Evolutionary conservation across 2,113 vertebrate species (phyloP), one percentile per base, ranked within the genome.

Genomic region (Acanthochromis polyacanthus): DNA sequence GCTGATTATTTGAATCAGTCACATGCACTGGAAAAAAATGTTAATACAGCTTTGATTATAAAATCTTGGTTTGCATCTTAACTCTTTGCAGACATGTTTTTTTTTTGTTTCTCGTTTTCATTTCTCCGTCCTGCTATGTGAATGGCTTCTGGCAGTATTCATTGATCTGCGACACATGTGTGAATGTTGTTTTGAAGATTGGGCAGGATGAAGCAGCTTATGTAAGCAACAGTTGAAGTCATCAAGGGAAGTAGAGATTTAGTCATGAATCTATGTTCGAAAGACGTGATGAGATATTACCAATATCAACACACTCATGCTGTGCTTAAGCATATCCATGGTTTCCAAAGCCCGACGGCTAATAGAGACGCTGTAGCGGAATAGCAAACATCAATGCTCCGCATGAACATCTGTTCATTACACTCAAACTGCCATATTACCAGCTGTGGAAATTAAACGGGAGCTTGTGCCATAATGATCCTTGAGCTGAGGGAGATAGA

Each of bases 381-480:
- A 80, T 83, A 71, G 76, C 79, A 83, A 91, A 90, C 84, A 86
- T 83, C 28, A 51, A 14, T 36, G 51, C 78, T 62, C 73, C 82
- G 80, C 85, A 81, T 82, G 69, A 90, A 88, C 86, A 90, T 91
- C 88, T 91, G 90, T 82, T 91, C 77, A 85, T 85, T 86, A 78
- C 77, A 82, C 28, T 64, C 9, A 78, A 80, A 78, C 32, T 77
- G 74, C 62, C 63, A 75, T 69, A 74, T 83, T 67, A 78, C 32
- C 52, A 81, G 70, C 70, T 67, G 74, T 61, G 66, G 53, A 83
- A 80, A 81, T 87, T 48, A 87, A 78, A 55, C 32, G 23, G 23
- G 36, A 81, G 48, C 17, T 36, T 68, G 53, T 69, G 43, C 50
- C 28, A 61, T 66, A 56, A 77, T 71, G 55, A 15, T 61, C 70